These are phyloP conservation scores for Bombus haemorrhoidalis DNA, from an alignment of 1,140 invertebrate species.

Conservation along the genomic window DNA sequence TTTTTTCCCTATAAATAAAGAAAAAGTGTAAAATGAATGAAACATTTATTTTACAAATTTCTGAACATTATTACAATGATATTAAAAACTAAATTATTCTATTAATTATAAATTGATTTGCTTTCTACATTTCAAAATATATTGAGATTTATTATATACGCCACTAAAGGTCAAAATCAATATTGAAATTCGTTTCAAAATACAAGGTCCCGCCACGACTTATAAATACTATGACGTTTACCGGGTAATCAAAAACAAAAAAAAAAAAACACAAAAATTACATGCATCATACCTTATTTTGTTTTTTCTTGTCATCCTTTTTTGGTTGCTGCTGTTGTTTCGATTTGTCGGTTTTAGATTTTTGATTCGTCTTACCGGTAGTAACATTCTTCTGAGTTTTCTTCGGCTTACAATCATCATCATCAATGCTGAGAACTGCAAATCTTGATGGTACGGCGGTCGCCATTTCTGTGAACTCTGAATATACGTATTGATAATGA, in stretches of 20 bases:
- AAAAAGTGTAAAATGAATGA: background rate
- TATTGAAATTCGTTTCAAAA: conserved; percentile 28
- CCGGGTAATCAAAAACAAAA: conserved; percentile 62
- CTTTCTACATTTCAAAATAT: background rate
- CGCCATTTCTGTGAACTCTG: conserved; percentile 76
- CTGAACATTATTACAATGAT: background rate
- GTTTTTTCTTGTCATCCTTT: conserved; percentile 78
- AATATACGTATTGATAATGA: conserved; percentile 33
- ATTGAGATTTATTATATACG: background rate
- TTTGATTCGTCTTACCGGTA: conserved; percentile 68
- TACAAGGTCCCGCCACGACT: conserved; percentile 63
- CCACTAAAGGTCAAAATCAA: background rate
- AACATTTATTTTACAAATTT: background rate
- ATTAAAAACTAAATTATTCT: background rate
- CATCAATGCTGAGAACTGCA: conserved; percentile 82
- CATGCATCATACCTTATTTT: conserved; percentile 71
- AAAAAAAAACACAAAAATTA: conserved; percentile 50
- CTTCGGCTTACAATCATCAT: conserved; percentile 80
- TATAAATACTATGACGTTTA: conserved; percentile 34
- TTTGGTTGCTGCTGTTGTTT: conserved; percentile 74
- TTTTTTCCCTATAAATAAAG: conserved; percentile 64
- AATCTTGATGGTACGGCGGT: conserved; percentile 82
- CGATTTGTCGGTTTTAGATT: conserved; percentile 71
- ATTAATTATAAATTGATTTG: background rate
- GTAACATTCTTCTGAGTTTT: conserved; percentile 73